Conservation (phyloP, 2,797 vertebrate species). For the Sebastes cheni region DNA sequence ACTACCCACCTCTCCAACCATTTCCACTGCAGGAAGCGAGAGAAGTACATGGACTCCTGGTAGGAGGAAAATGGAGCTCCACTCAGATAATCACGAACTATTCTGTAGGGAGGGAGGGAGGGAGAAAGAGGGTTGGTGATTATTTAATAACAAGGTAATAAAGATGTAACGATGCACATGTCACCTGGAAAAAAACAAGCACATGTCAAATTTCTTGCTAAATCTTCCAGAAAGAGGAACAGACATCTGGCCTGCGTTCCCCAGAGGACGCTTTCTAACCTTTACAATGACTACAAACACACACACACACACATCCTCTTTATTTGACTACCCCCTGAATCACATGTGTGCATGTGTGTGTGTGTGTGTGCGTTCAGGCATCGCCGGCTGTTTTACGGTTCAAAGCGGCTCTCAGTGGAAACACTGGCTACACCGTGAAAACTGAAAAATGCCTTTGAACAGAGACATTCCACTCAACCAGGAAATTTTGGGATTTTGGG, state of each 20-base stretch:
- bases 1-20: slow-evolving; percentile 92
- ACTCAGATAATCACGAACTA: slow-evolving; percentile 91
- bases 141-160: slow-evolving; percentile 32
- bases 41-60: slow-evolving; percentile 92
- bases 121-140: slow-evolving; percentile 13
- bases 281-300: not conserved
- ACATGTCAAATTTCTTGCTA: not conserved
- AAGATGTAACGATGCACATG: not conserved
- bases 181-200: not conserved
- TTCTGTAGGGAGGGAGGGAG: slow-evolving; percentile 75
- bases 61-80: slow-evolving; percentile 90
- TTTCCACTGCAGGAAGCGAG: slow-evolving; percentile 95
- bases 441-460: slow-evolving; percentile 57
- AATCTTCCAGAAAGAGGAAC: not conserved
- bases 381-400: slow-evolving; percentile 8
- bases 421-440: slow-evolving; percentile 29
- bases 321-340: slow-evolving; percentile 18
- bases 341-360: not conserved
- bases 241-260: not conserved
- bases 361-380: slow-evolving; percentile 2
- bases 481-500: slow-evolving; percentile 44
- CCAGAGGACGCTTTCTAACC: not conserved
- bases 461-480: slow-evolving; percentile 35
- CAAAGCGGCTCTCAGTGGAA: slow-evolving; percentile 37
- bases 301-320: slow-evolving; percentile 16